Conservation (phyloP, 2,113 vertebrate species). For the Bos indicus region DNA sequence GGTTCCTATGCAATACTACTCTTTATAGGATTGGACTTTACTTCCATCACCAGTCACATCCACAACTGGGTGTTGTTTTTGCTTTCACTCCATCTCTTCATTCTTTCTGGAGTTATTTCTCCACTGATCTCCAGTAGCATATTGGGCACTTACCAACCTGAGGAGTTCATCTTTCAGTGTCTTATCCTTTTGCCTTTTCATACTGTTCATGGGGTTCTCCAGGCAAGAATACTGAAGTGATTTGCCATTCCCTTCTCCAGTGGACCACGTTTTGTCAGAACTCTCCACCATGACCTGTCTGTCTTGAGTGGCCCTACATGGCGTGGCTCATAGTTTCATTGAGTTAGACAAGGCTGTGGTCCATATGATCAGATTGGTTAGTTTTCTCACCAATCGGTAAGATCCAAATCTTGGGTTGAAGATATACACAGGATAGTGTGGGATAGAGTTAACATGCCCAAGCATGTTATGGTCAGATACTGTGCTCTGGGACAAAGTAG, state of each 20-base stretch:
- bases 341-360: not conserved
- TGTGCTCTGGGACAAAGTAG: not conserved
- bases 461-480: not conserved
- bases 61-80: not conserved
- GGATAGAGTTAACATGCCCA: not conserved
- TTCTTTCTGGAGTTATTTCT: not conserved
- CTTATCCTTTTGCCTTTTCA: not conserved
- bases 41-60: not conserved
- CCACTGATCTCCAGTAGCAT: not conserved
- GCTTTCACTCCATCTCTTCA: not conserved
- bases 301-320: not conserved
- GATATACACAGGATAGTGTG: not conserved
- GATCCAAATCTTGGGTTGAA: slow-evolving; percentile 12
- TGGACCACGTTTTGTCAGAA: not conserved
- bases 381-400: not conserved
- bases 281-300: not conserved
- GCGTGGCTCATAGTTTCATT: not conserved
- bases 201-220: not conserved
- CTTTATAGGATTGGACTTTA: not conserved
- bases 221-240: not conserved
- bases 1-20: not conserved
- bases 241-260: not conserved
- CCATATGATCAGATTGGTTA: not conserved
- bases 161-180: not conserved
- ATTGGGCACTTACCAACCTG: not conserved